phyloP scores from a whole-genome alignment of 1,140 invertebrate species.

The Asobara japonica region DNA sequence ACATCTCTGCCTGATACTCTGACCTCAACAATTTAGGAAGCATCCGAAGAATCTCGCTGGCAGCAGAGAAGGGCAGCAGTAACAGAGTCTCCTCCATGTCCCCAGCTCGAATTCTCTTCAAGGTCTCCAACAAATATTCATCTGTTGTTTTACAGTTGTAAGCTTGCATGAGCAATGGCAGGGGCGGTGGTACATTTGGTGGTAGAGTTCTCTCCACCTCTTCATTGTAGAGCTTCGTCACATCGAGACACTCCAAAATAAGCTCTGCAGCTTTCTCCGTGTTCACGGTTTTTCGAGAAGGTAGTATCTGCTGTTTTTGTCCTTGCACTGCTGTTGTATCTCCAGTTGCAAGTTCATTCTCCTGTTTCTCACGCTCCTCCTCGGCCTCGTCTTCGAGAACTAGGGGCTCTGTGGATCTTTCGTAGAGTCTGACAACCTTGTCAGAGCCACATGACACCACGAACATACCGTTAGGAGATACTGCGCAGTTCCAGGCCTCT shows the following conservation, averaged over 20 bases:
- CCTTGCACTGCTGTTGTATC: conserved; percentile 76
- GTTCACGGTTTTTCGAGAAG: conserved; percentile 89
- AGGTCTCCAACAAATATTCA: conserved; percentile 83
- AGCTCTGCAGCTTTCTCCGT: conserved; percentile 91
- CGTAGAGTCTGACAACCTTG: conserved; percentile 86
- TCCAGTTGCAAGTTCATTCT: conserved; percentile 78
- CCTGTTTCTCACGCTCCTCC: conserved; percentile 77
- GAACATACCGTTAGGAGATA: conserved; percentile 84
- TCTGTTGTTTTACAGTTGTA: conserved; percentile 77
- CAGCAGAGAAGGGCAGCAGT: conserved; percentile 83
- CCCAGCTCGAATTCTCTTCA: conserved; percentile 82
- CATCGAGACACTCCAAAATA: conserved; percentile 86
- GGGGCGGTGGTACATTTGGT: conserved; percentile 57
- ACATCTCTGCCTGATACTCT: conserved; percentile 79
- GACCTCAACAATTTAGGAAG: conserved; percentile 75
- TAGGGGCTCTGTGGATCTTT: conserved; percentile 88
- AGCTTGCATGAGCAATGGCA: conserved; percentile 82
- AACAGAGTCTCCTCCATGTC: conserved; percentile 91
- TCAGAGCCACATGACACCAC: conserved; percentile 89
- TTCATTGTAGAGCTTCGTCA: conserved; percentile 76
- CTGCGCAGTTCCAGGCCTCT: conserved; percentile 78
- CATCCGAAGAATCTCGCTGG: conserved; percentile 80
- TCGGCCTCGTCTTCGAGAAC: conserved; percentile 94
- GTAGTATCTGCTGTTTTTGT: conserved; percentile 79
- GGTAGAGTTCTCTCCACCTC: conserved; percentile 63